These are phyloP conservation scores for Paragorgia papillata DNA, from an alignment of 92 coral and sea anemone species.

Conservation along the genomic window DNA sequence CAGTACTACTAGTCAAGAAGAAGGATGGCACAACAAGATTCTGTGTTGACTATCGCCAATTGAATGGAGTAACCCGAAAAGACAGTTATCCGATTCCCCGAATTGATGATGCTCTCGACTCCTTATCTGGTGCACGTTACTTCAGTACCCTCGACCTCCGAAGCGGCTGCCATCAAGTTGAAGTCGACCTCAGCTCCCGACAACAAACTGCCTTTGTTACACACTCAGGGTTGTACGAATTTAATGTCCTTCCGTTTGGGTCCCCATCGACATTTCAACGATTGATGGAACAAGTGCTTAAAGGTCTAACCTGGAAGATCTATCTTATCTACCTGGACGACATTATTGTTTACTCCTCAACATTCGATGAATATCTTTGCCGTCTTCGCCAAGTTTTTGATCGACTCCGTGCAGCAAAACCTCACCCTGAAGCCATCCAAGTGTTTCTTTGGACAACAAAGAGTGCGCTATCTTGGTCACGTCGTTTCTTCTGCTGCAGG, in stretches of 20 bases:
- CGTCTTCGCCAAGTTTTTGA: slow-evolving; percentile 45
- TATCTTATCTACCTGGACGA: slow-evolving; percentile 59
- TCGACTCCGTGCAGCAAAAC: too few species aligned
- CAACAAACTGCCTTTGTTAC: too few species aligned
- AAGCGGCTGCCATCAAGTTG: slow-evolving; percentile 57
- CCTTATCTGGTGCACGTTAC: slow-evolving; percentile 40
- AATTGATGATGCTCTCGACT: too few species aligned
- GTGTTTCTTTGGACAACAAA: slow-evolving; percentile 51
- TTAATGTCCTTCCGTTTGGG: slow-evolving; percentile 55
- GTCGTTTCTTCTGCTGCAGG: slow-evolving; percentile 59
- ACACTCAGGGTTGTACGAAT: slow-evolving; percentile 54
- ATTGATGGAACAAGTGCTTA: slow-evolving; percentile 50
- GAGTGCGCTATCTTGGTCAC: slow-evolving; percentile 59
- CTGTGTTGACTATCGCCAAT: too few species aligned
- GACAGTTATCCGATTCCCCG: slow-evolving; percentile 55
- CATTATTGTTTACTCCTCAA: slow-evolving; percentile 41
- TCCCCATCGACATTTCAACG: slow-evolving; percentile 53
- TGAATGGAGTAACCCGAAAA: slow-evolving; percentile 45
- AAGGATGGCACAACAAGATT: too few species aligned
- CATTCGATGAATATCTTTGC: slow-evolving; percentile 50
- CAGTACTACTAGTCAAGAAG: slow-evolving; percentile 49
- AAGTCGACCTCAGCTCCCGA: slow-evolving; percentile 26
- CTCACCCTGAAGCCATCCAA: slow-evolving; percentile 62
- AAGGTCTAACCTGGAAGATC: slow-evolving; percentile 44
- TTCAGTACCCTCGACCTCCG: slow-evolving; percentile 53